Evolutionary conservation across 2,113 vertebrate species (phyloP), one percentile per base, ranked within the genome.

Genomic region (Synodontis membranacea): DNA sequence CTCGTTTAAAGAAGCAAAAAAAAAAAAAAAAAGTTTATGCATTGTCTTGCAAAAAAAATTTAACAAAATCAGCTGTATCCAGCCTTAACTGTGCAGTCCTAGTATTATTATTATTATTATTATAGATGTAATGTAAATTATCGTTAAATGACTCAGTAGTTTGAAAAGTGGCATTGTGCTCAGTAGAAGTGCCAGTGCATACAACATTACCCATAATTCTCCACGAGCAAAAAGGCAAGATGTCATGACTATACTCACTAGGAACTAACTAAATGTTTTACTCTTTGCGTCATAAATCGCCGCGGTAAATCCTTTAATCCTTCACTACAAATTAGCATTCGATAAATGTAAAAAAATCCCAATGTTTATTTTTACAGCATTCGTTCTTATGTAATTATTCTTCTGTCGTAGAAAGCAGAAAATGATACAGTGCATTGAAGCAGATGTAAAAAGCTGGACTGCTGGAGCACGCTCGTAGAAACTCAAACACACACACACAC

Each of bases 61-160:
- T 14, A 74, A 74, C 46, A 54, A 52, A 72, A n/a, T 23, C 2
- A 0, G 50, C 28, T 56, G 48, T 28, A 46, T 31, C 50, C 52
- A 84, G 83, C 52, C 68, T 75, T 60, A 84, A 75, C 37, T 75
- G 48, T 74, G 76, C 52, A 84, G 31, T 15, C 7, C 17, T 48
- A 25, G 48, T 64, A 81, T 62, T 62, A 19, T 70, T 50, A 74
- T 25, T 68, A 48, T 19, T 64, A 31, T 12, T 74, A 42, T 39
- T 84, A 10, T 62, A 34, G n/a, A 66, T 31, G 39, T 62, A 15
- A 52, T 28, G 12, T 44, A 37, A 52, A 34, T 28, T 17, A 25
- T 46, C n/a, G 79, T 60, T 64, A 42, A 82, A 31, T 46, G 8
- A 39, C 7, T 23, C 10, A 6, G 78, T 37, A 37, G 39, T 31